These are phyloP conservation scores for Lerema accius DNA, from an alignment of 1,140 invertebrate species.

Conservation along the genomic window DNA sequence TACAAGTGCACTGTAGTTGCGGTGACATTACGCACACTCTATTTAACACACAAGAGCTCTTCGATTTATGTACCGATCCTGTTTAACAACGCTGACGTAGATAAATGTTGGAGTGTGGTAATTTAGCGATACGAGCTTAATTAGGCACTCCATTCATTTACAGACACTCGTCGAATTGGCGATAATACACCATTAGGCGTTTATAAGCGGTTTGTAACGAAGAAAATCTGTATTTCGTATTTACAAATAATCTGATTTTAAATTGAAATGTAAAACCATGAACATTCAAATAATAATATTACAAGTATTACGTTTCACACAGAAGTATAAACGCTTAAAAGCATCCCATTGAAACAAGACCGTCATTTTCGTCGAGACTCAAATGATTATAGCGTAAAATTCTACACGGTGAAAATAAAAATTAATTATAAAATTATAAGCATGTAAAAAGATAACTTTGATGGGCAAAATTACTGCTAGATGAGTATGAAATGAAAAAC, in stretches of 20 bases:
- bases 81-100: slow-evolving; percentile 12
- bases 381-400: neutral
- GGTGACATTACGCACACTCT: slow-evolving; percentile 1
- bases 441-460: no score
- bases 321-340: neutral
- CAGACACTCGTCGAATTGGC: neutral
- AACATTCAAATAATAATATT: no score
- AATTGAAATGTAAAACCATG: no score
- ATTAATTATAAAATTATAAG: neutral
- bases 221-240: no score
- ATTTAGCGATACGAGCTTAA: slow-evolving; percentile 1
- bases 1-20: slow-evolving; percentile 1
- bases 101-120: slow-evolving; percentile 19
- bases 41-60: slow-evolving; percentile 13
- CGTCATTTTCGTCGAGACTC: neutral
- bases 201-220: no score
- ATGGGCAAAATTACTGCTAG: no score
- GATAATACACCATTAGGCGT: slow-evolving; percentile 7
- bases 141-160: neutral
- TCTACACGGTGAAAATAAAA: neutral
- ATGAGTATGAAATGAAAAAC: no score
- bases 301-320: no score
- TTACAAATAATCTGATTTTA: no score
- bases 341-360: neutral
- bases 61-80: slow-evolving; percentile 12